A percentile compares a stretch with the other conserved stretches of the same genome.
Evolutionary conservation across 2,888 invertebrate species (phyloP).

Genomic region (Drosophila multiciliata): DNA sequence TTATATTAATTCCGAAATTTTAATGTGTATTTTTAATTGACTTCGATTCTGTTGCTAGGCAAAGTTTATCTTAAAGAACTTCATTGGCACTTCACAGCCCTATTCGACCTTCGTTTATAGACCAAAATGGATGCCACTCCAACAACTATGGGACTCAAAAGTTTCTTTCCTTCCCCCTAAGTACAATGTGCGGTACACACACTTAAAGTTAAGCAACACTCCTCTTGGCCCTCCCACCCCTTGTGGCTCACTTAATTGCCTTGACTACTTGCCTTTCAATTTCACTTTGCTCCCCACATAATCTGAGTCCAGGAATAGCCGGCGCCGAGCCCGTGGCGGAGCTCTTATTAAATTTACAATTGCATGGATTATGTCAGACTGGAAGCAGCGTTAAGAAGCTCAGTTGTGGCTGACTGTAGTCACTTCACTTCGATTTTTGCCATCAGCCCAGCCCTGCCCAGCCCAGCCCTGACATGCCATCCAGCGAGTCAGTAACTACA

Average conservation of each 20-base stretch:
- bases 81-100: conserved; percentile 5
- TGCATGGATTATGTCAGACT: conserved; percentile 80
- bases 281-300: conserved; percentile 25
- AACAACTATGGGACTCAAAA: conserved; percentile 44
- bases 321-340: conserved; percentile 11
- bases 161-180: conserved; percentile 27
- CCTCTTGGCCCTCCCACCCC: neutral
- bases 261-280: conserved; percentile 49
- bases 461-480: neutral
- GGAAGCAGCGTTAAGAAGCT: conserved; percentile 72
- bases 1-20: neutral
- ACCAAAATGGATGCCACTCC: conserved; percentile 26
- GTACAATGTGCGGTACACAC: conserved; percentile 4
- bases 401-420: conserved; percentile 73
- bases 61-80: neutral
- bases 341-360: conserved; percentile 77
- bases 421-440: conserved; percentile 79
- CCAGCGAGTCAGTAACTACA: conserved; percentile 27
- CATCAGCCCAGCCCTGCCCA: conserved; percentile 53
- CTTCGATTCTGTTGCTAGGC: conserved; percentile 1
- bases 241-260: conserved; percentile 62
- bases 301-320: conserved; percentile 19
- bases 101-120: conserved; percentile 35
- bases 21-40: neutral
- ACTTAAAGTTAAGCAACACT: conserved; percentile 27